Conservation (phyloP, 2,113 vertebrate genomes). For the Lota lota region DNA sequence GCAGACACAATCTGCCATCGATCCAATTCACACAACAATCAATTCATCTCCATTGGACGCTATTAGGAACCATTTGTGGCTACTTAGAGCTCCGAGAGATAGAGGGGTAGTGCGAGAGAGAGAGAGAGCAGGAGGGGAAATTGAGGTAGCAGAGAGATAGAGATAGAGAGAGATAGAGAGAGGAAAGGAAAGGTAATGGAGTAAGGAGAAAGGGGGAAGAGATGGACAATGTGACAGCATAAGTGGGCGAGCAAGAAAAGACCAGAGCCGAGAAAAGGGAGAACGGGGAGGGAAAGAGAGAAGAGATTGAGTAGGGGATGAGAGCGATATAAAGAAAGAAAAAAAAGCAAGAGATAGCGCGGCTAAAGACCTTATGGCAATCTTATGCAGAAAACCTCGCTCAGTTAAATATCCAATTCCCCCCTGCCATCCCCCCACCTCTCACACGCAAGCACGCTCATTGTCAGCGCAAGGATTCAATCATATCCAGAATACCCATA, state of each 20-base stretch:
- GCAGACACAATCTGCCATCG: constrained; percentile 68
- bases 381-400: constrained; percentile 51
- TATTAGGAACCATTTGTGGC: constrained; percentile 73
- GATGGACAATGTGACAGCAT: not conserved
- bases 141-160: not conserved
- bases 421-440: not conserved
- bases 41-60: constrained; percentile 73
- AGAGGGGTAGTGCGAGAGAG: constrained; percentile 8
- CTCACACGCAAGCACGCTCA: constrained; percentile 30
- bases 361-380: constrained; percentile 37
- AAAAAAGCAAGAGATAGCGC: no score
- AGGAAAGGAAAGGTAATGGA: not conserved
- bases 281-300: not conserved
- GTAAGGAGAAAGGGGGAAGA: constrained; percentile 2
- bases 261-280: not conserved
- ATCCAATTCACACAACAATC: constrained; percentile 61
- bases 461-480: constrained; percentile 46
- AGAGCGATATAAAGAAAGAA: not conserved
- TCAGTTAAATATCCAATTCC: constrained; percentile 59
- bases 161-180: not conserved
- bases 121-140: not conserved
- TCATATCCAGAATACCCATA: constrained; percentile 45
- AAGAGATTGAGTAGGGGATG: constrained; percentile 8
- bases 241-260: no score
- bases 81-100: constrained; percentile 57